phyloP scores from a whole-genome alignment of 2,888 invertebrate species.

The Dasypogon diadema region DNA sequence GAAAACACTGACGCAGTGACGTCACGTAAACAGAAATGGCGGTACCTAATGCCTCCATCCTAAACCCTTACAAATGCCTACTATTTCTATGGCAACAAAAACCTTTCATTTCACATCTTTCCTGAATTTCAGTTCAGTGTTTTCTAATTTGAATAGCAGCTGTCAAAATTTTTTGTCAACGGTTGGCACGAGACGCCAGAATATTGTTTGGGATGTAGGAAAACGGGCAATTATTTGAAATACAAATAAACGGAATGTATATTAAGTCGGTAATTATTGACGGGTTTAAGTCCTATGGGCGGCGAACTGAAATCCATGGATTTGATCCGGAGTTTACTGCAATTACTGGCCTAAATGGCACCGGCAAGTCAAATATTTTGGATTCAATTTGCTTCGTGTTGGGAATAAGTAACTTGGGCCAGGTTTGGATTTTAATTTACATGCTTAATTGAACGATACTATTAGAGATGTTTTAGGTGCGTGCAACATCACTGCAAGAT shows the following conservation, averaged over 20 bases:
- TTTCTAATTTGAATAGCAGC: not conserved
- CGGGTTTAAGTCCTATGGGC: conserved; percentile 98
- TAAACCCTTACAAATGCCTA: too few species aligned
- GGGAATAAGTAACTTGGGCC: conserved; percentile 91
- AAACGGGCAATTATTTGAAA: not conserved
- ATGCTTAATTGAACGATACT: not conserved
- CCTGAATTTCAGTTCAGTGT: not conserved
- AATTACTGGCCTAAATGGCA: conserved; percentile 97
- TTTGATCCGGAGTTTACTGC: conserved; percentile 98
- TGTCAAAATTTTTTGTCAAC: conserved; percentile 9
- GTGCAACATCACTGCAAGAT: conserved; percentile 91
- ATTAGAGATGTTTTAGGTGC: conserved; percentile 78
- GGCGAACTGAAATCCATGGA: conserved; percentile 88
- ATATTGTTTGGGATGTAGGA: not conserved
- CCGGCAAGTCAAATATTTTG: conserved; percentile 97
- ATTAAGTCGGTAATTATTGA: conserved; percentile 93
- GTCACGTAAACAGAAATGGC: too few species aligned
- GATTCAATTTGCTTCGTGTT: conserved; percentile 98
- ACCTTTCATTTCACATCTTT: too few species aligned
- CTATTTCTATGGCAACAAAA: too few species aligned
- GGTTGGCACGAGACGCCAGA: not conserved
- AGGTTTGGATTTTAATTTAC: conserved; percentile 76
- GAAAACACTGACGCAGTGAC: too few species aligned
- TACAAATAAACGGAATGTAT: conserved; percentile 76
- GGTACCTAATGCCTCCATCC: too few species aligned